A percentile compares a stretch with the other conserved stretches of the same genome.
Conservation (phyloP, 2,888 invertebrate species). For the Paralinhomoeus sp. region DNA sequence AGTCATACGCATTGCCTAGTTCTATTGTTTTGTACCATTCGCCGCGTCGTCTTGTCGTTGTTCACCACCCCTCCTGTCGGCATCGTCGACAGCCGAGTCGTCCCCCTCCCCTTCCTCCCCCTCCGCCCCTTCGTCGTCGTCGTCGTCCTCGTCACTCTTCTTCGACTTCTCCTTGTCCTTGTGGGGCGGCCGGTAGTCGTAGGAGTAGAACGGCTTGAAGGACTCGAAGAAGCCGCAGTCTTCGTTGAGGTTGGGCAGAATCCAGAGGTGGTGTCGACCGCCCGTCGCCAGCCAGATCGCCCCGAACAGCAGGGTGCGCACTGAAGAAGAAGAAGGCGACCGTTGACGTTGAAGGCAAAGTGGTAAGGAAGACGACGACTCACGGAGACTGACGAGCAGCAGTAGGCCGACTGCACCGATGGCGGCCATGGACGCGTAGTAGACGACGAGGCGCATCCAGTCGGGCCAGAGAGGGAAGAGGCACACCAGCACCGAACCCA, state of each 20-base stretch:
- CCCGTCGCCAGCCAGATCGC: conserved; percentile 63
- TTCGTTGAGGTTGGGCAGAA: conserved; percentile 93
- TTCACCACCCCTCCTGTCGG: too few relatives aligned
- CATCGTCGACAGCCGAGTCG: too few relatives aligned
- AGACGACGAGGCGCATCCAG: conserved; percentile 55
- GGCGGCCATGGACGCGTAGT: conserved; percentile 80
- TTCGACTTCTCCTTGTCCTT: conserved; percentile 4
- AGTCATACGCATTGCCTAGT: too few relatives aligned
- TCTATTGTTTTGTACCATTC: too few relatives aligned
- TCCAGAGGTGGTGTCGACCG: conserved; percentile 80
- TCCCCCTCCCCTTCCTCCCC: not conserved
- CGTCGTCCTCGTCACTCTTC: conserved; percentile 5
- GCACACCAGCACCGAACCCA: conserved; percentile 81
- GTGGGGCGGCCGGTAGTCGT: conserved; percentile 10
- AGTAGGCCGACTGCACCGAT: conserved; percentile 84
- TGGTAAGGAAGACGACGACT: conserved; percentile 15
- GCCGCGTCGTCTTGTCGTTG: too few relatives aligned
- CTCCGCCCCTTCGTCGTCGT: conserved; percentile 6
- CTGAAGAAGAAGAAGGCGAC: conserved; percentile 21
- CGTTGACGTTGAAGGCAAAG: too few relatives aligned
- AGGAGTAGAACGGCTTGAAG: conserved; percentile 71
- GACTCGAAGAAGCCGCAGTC: conserved; percentile 97
- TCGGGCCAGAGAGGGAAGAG: conserved; percentile 98
- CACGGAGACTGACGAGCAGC: conserved; percentile 54
- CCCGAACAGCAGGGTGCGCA: conserved; percentile 72